A percentile compares a stretch with the other conserved stretches of the same genome.
phyloP scores from a whole-genome alignment of 2,113 vertebrate species.

The Callospermophilus lateralis region DNA sequence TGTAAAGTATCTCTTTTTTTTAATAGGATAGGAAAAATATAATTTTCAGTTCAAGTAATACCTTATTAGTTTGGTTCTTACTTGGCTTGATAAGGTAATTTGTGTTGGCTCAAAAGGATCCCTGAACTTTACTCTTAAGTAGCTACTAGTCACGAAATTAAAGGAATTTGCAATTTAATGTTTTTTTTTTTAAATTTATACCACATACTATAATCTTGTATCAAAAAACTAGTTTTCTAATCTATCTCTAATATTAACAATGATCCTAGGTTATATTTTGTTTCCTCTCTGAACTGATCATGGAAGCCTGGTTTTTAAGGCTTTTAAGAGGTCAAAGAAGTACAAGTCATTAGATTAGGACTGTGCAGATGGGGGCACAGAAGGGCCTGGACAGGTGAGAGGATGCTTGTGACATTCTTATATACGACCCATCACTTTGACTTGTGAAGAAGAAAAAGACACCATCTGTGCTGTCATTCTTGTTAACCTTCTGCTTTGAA shows the following conservation, averaged over 20 bases:
- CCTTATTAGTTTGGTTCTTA: background rate
- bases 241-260: background rate
- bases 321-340: constrained; percentile 47
- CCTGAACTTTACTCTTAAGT: background rate
- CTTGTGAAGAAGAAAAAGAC: constrained; percentile 48
- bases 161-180: background rate
- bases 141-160: background rate
- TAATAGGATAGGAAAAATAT: background rate
- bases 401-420: constrained; percentile 11
- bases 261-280: background rate
- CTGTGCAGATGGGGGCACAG: constrained; percentile 63
- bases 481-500: constrained; percentile 5
- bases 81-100: background rate
- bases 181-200: background rate
- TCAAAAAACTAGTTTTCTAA: background rate
- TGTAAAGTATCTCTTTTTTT: background rate
- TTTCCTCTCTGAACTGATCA: background rate
- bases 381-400: constrained; percentile 57
- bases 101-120: background rate
- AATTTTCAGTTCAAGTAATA: background rate
- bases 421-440: constrained; percentile 48
- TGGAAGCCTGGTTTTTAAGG: background rate
- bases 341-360: background rate
- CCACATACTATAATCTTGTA: background rate
- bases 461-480: constrained; percentile 61